A percentile compares a stretch with the other conserved stretches of the same genome.
These are phyloP conservation scores for Siphonodentalium dalli DNA, from an alignment of 2,888 invertebrate species.

Conservation along the genomic window DNA sequence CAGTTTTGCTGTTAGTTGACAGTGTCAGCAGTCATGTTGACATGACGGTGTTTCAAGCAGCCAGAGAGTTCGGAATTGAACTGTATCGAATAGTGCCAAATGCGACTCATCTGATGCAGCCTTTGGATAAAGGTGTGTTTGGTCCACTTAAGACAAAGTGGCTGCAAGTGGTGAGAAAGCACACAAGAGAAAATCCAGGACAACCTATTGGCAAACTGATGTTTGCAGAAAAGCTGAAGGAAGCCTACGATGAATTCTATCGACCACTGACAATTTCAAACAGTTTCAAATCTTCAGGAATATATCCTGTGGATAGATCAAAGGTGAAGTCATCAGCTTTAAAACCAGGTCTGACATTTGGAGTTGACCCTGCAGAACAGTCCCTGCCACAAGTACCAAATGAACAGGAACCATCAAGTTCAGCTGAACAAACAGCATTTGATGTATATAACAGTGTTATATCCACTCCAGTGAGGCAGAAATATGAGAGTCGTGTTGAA, in stretches of 20 bases:
- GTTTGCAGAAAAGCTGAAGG: conserved; percentile 29
- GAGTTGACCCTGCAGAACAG: not conserved
- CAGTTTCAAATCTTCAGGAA: conserved; percentile 25
- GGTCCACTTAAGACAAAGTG: conserved; percentile 26
- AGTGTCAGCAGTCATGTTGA: conserved; percentile 25
- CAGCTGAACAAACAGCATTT: not conserved
- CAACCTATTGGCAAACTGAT: conserved; percentile 20
- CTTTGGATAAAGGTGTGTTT: conserved; percentile 33
- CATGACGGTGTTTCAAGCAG: conserved; percentile 16
- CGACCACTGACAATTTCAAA: conserved; percentile 27
- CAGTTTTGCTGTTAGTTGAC: conserved; percentile 23
- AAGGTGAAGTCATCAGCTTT: not conserved
- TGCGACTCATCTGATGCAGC: conserved; percentile 34
- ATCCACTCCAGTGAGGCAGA: conserved; percentile 13
- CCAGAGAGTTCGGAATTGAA: conserved; percentile 20
- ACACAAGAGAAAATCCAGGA: conserved; percentile 26
- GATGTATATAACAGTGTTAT: conserved; percentile 1
- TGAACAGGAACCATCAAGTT: no score
- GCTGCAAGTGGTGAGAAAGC: conserved; percentile 19
- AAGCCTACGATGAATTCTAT: conserved; percentile 25
- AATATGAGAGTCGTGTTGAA: conserved; percentile 9
- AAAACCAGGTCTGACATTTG: conserved; percentile 10
- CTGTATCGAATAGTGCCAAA: conserved; percentile 25
- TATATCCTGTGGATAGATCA: conserved; percentile 21
- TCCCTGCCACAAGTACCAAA: not conserved